Base-by-base conservation (phyloP, 2,888 invertebrate species). In the Eupithecia insigniata region DNA sequence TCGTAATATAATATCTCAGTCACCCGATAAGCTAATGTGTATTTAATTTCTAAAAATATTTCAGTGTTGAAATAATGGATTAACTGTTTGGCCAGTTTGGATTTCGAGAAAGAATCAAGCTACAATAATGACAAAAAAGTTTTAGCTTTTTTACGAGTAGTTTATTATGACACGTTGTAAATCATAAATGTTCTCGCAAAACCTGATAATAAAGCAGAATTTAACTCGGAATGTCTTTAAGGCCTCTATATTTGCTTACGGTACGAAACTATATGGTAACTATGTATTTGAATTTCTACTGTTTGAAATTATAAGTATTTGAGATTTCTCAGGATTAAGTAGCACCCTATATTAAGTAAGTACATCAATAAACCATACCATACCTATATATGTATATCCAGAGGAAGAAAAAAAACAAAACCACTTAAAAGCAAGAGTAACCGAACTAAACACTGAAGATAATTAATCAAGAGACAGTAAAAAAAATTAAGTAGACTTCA, bases 391-490 rank as follows among this genome's bases (percentile, higher is more conserved):
- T 7, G 32, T 32, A 78, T 79, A 73, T 30, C 18, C 22, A 30
- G 30, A 60, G 30, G 18, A 30, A 16, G 60, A 18, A 28, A 8
- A 2, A 30, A 60, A 60, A 30, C 14, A n/a, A 26, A 55, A 55
- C 26, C 14, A 26, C 22, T 86, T 84, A 81, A 71, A 76, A 76
- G 69, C 71, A 74, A 80, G 81, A 81, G 76, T 76, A 80, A 79
- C 74, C 70, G 77, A 71, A 76, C 74, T 69, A 74, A 58, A 80
- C 81, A 78, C 80, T 73, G 74, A 68, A 76, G 72, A 70, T 75
- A 72, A 75, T 75, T 74, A 76, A 73, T 69, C 69, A 67, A 61
- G 66, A 70, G 70, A 67, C 69, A 74, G 67, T 72, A 70, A 74
- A 75, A 73, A 69, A 51, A 72, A 72, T 72, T 46, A 32, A 68